Percentiles rank a stretch among this genome's conserved stretches.
phyloP scores from a whole-genome alignment of 2,888 invertebrate species.

The Epistrophe grossulariae region DNA sequence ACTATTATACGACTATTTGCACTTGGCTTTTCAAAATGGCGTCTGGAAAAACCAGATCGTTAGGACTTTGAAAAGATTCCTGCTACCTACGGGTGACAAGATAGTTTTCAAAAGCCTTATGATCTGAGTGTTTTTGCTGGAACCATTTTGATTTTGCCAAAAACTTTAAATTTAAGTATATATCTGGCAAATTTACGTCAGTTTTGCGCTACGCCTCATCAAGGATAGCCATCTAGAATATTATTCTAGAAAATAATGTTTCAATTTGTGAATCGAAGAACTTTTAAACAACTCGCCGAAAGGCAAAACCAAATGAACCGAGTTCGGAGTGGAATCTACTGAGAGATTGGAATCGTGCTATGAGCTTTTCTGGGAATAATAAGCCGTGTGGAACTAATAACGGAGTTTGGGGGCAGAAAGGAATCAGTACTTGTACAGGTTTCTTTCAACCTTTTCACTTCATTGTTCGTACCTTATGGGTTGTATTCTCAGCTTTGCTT shows the following conservation, averaged over 20 bases:
- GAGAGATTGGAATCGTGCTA: conserved; percentile 5
- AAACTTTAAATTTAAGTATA: not conserved
- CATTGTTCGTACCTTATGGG: conserved; percentile 19
- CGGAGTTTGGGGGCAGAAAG: not conserved
- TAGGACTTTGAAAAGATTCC: not conserved
- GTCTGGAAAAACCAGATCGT: conserved; percentile 1
- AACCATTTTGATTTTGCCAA: conserved; percentile 31
- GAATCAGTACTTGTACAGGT: conserved; percentile 43
- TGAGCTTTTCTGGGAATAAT: conserved; percentile 17
- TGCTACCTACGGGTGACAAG: not conserved
- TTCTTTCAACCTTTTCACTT: not conserved
- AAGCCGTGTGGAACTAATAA: conserved; percentile 21
- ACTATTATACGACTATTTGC: conserved; percentile 23
- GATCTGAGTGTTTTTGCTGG: not conserved
- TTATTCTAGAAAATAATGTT: not conserved
- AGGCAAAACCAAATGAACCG: conserved; percentile 52
- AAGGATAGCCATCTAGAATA: conserved; percentile 33
- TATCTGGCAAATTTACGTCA: conserved; percentile 60
- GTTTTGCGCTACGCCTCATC: conserved; percentile 50
- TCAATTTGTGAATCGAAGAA: not conserved
- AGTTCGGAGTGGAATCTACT: conserved; percentile 48
- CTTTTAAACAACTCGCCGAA: conserved; percentile 46
- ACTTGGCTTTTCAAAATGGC: conserved; percentile 50
- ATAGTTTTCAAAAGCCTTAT: conserved; percentile 13
- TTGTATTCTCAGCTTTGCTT: conserved; percentile 11